Percentiles rank a stretch among this genome's conserved stretches.
Evolutionary conservation across 2,113 vertebrate species (phyloP).

Genomic region (Myiozetetes cayanensis): DNA sequence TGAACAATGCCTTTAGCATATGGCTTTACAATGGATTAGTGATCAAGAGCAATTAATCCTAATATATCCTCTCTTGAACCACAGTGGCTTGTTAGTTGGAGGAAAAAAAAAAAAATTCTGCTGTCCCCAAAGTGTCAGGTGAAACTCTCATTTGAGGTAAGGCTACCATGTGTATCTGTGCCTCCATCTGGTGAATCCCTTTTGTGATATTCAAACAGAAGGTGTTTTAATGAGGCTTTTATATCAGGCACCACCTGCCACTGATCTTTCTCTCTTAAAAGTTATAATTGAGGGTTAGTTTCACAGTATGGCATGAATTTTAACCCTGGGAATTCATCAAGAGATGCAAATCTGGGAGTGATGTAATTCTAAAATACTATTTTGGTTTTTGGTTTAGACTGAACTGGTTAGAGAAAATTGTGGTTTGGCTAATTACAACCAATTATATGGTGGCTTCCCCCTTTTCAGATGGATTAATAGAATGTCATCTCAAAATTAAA

Average conservation of each 20-base stretch:
- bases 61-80: slow-evolving; percentile 76
- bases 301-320: slow-evolving; percentile 72
- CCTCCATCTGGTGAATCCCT: slow-evolving; percentile 79
- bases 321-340: slow-evolving; percentile 77
- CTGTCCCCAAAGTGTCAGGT: slow-evolving; percentile 74
- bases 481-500: slow-evolving; percentile 76
- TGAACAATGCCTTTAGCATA: slow-evolving; percentile 74
- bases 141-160: slow-evolving; percentile 77
- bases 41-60: slow-evolving; percentile 80
- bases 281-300: slow-evolving; percentile 75
- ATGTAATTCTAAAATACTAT: slow-evolving; percentile 72
- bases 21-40: slow-evolving; percentile 76
- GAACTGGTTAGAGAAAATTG: slow-evolving; percentile 70
- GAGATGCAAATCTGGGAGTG: slow-evolving; percentile 70
- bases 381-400: slow-evolving; percentile 70
- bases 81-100: slow-evolving; percentile 71
- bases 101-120: neutral
- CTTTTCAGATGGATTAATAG: slow-evolving; percentile 73
- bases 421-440: slow-evolving; percentile 74
- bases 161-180: slow-evolving; percentile 74
- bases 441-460: slow-evolving; percentile 70
- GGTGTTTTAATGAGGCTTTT: slow-evolving; percentile 83
- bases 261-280: slow-evolving; percentile 77
- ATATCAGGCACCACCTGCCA: slow-evolving; percentile 77
- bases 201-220: slow-evolving; percentile 81